These are phyloP conservation scores for Euspilapteryx auroguttella DNA, from an alignment of 2,888 invertebrate genomes.

Conservation along the genomic window DNA sequence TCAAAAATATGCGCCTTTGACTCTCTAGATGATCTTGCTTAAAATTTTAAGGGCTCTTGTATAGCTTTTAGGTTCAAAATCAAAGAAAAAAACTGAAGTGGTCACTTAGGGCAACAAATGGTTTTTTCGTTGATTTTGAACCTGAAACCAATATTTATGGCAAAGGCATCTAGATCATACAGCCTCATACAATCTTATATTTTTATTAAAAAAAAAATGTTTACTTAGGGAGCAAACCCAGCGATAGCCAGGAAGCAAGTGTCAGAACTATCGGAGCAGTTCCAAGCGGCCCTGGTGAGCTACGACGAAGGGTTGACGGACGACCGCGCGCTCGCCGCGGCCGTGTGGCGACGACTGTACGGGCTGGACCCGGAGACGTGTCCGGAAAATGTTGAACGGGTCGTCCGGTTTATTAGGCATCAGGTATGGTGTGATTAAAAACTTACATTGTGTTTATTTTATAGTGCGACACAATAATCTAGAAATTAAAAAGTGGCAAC, in stretches of 20 bases:
- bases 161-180: neutral
- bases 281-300: conserved; percentile 79
- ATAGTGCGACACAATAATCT: too few relatives aligned
- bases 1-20: too few relatives aligned
- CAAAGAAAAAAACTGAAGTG: too few relatives aligned
- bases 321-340: conserved; percentile 77
- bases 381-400: conserved; percentile 66
- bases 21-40: too few relatives aligned
- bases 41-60: too few relatives aligned
- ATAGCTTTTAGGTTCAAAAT: too few relatives aligned
- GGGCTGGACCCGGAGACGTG: conserved; percentile 64
- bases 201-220: too few relatives aligned
- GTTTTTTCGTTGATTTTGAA: too few relatives aligned
- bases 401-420: conserved; percentile 76
- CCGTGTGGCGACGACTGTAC: conserved; percentile 85
- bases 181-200: too few relatives aligned
- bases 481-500: too few relatives aligned
- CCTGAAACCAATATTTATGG: neutral
- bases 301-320: conserved; percentile 87
- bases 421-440: conserved; percentile 61
- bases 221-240: conserved; percentile 66
- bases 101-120: too few relatives aligned
- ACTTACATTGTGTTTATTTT: too few relatives aligned
- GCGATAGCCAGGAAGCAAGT: conserved; percentile 66
- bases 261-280: conserved; percentile 70